Evolutionary conservation across 92 coral and sea anemone species (phyloP), one percentile per base, ranked within the genome.

Genomic region (Montipora capitata): DNA sequence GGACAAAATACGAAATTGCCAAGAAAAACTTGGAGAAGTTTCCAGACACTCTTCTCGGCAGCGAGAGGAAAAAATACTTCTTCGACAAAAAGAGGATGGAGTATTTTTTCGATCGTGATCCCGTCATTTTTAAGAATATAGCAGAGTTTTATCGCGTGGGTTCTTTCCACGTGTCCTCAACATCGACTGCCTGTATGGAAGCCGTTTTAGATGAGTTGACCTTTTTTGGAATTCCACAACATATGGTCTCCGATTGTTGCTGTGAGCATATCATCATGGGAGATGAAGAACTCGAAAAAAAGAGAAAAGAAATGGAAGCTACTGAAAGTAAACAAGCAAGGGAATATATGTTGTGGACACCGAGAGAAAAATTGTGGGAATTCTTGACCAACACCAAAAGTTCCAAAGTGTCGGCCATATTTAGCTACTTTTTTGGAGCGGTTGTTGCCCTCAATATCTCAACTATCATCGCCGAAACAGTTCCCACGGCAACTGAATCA

Each of bases 71-170:
- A 79, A 75, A 78, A 44, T 77, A 59, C 5, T 96, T 92, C 73
- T 98, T 77, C 69, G 99, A 98, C 72, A 80, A 91, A 40, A 88
- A 86, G 17, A 82, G 96, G 44, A 88, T 80, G 52, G 99, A 98
- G 20, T 98, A 86, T 59, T 98, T 98, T 91, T 96, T 98, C 69
- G 99, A 98, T 69, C 94, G 99, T 11, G 98, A 98, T 64, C 94
- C 98, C 5, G 45, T 93, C 2, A 81, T 94, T 40, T 98, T 98
- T 77, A 95, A 96, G 79, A 87, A 92, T 70, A 89, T 98, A 3
- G 89, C 93, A 7, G 97, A 95, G 77, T 98, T 94, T 56, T 98
- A 98, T 78, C 96, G 98, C 40, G 88, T 90, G 9, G 98, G 99
- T 1, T 88, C 88, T 8, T 98, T 98, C 74, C 94, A 96, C 77